Evolutionary conservation across 2,888 invertebrate species (phyloP), one percentile per base, ranked within the genome.

Genomic region (Habroteleia sp.): DNA sequence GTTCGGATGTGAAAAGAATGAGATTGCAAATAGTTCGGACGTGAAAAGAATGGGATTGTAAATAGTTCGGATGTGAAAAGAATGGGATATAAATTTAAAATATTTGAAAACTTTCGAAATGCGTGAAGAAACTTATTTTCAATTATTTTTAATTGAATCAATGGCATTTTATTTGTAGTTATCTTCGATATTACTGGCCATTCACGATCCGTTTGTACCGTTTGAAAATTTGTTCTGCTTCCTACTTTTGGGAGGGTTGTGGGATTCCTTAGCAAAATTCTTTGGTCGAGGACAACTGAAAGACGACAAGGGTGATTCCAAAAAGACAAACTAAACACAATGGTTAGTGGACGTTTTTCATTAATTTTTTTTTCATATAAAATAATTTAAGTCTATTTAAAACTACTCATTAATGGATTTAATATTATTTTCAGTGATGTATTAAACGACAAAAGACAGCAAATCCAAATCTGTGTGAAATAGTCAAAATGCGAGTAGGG

Each of bases 191-290:
- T 91, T 99, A 65, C 91, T 99, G 82, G 97, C 98, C 80, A 98
- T 99, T 84, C 97, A 97, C 87, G 99, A 99, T 91, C 99, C 99
- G 29, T 99, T 99, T 90, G 93, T 97, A 83, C 99, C 99, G 7
- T 97, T 99, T 88, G 99, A 99, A 91, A 99, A 99, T 89, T 91
- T 99, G 63, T 95, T 96, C 90, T 99, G 98, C 88, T 97, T 98
- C 13, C 90, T 98, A 50, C 97, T 97, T 91, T 93, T 99, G 89
- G 99, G 99, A 31, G 99, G 99, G 56, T 95, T 99, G 88, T 98
- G 98, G 96, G 99, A 99, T 90, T 97, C 97, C 27, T 91, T 99
- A 84, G 95, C 96, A 75, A 95, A 95, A 88, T 93, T 97, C 73
- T 92, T 97, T 80, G 94, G 96, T 83, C 93, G 93, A 83, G 95